Evolutionary conservation across 2,797 vertebrate genomes (phyloP).

Genomic region (Acanthurus leucopareius): DNA sequence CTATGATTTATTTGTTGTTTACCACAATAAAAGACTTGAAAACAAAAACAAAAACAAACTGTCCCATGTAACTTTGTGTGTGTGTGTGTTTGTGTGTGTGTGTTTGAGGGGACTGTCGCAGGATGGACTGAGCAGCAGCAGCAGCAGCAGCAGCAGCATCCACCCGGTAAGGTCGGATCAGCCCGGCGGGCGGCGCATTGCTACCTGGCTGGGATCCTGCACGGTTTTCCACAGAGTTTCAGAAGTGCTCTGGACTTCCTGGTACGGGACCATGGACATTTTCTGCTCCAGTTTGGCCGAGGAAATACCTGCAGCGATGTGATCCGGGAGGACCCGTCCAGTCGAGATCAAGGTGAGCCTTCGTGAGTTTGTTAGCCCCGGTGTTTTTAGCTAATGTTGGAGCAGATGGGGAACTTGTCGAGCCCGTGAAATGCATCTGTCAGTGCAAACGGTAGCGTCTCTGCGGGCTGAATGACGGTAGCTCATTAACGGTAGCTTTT

Average conservation of each 20-base stretch:
- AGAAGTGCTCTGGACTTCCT: conserved; percentile 84
- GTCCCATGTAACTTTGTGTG: not conserved
- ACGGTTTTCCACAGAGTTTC: conserved; percentile 72
- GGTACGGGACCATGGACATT: conserved; percentile 79
- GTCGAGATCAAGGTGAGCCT: conserved; percentile 77
- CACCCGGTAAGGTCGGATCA: conserved; percentile 61
- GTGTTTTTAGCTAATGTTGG: not conserved
- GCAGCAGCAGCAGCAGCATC: conserved; percentile 32
- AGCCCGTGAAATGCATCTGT: conserved; percentile 59
- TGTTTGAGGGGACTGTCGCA: too few relatives aligned
- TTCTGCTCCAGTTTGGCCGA: conserved; percentile 46
- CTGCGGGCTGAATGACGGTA: conserved; percentile 72
- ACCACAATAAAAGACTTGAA: too few relatives aligned
- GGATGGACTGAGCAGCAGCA: conserved; percentile 1
- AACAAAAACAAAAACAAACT: too few relatives aligned
- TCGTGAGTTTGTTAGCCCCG: not conserved
- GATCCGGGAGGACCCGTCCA: conserved; percentile 59
- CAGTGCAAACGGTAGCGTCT: conserved; percentile 41
- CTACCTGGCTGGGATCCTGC: conserved; percentile 81
- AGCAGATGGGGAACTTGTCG: conserved; percentile 58
- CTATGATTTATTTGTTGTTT: too few relatives aligned
- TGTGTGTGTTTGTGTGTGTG: too few relatives aligned
- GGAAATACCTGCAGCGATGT: conserved; percentile 65
- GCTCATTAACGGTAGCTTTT: conserved; percentile 39
- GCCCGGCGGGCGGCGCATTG: conserved; percentile 82